These are phyloP conservation scores for Dexiosoma caninum DNA, from an alignment of 2,888 invertebrate species.

Conservation along the genomic window DNA sequence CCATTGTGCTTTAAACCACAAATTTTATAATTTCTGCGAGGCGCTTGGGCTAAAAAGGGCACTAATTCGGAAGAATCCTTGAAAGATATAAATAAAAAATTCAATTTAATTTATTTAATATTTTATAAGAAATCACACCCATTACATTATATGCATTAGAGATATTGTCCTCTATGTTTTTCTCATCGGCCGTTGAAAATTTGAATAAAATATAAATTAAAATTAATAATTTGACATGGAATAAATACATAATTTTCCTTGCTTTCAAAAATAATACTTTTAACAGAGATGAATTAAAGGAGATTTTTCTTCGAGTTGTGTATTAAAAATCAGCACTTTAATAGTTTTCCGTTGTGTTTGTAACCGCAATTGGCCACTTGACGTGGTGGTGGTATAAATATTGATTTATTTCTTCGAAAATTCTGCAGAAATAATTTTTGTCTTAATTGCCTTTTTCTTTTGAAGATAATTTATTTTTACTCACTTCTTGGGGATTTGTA, in stretches of 20 bases:
- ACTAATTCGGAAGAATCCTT: slow-evolving; percentile 28
- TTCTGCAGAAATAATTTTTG: slow-evolving; percentile 17
- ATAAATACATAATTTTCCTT: slow-evolving; percentile 20
- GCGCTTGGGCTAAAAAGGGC: slow-evolving; percentile 49
- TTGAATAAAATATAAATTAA: slow-evolving; percentile 37
- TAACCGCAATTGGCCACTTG: slow-evolving; percentile 47
- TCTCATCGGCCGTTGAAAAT: not conserved
- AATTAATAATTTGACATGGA: slow-evolving; percentile 22
- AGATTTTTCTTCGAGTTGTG: not conserved
- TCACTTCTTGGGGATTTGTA: slow-evolving; percentile 47
- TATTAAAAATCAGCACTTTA: slow-evolving; percentile 28
- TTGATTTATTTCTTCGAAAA: slow-evolving; percentile 48
- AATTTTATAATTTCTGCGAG: slow-evolving; percentile 34
- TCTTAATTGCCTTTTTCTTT: not conserved
- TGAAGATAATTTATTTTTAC: slow-evolving; percentile 8
- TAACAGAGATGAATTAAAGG: not conserved
- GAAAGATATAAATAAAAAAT: not conserved
- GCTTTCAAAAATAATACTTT: not conserved
- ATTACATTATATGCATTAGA: slow-evolving; percentile 28
- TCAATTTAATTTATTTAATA: not conserved
- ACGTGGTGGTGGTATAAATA: slow-evolving; percentile 52
- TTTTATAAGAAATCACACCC: not conserved
- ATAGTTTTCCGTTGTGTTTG: slow-evolving; percentile 53
- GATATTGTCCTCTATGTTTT: not conserved
- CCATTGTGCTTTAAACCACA: slow-evolving; percentile 57